A percentile compares a stretch with the other conserved stretches of the same genome.
These are phyloP conservation scores for Pyrochroa serraticornis DNA, from an alignment of 2,888 invertebrate species.

Conservation along the genomic window DNA sequence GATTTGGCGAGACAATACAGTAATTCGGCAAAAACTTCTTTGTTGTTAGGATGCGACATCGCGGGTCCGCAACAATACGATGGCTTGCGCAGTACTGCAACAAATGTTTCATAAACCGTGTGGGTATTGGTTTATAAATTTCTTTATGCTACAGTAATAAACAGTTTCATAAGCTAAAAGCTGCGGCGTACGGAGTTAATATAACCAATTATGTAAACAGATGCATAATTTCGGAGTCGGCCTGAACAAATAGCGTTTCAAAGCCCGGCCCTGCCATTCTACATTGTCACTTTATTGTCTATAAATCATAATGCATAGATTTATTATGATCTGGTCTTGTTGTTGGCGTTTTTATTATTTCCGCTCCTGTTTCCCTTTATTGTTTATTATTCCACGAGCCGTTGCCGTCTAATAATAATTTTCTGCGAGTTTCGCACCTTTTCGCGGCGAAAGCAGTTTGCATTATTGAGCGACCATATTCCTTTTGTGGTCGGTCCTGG, in stretches of 20 bases:
- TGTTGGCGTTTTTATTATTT: conserved; percentile 48
- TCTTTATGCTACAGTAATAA: conserved; percentile 39
- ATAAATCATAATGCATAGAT: conserved; percentile 43
- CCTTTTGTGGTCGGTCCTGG: conserved; percentile 20
- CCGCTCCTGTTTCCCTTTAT: conserved; percentile 47
- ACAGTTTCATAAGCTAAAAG: conserved; percentile 36
- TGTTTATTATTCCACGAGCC: conserved; percentile 41
- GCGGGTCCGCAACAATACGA: conserved; percentile 9
- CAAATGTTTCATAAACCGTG: background rate
- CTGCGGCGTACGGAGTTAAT: conserved; percentile 34
- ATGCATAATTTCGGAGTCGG: conserved; percentile 40
- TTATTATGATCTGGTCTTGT: conserved; percentile 43
- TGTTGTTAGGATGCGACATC: background rate
- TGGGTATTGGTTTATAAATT: conserved; percentile 29
- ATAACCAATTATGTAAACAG: conserved; percentile 42
- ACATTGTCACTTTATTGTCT: conserved; percentile 40
- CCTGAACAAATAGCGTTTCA: conserved; percentile 45
- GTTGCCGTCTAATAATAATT: conserved; percentile 28
- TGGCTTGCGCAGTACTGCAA: background rate
- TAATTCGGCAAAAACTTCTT: conserved; percentile 10
- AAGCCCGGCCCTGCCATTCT: conserved; percentile 27
- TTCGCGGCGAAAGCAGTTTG: conserved; percentile 1
- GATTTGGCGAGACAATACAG: conserved; percentile 25
- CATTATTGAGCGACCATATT: conserved; percentile 23
- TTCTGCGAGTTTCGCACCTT: conserved; percentile 6